Conservation (phyloP, 2,113 vertebrate genomes). For the Parotia lawesii region DNA sequence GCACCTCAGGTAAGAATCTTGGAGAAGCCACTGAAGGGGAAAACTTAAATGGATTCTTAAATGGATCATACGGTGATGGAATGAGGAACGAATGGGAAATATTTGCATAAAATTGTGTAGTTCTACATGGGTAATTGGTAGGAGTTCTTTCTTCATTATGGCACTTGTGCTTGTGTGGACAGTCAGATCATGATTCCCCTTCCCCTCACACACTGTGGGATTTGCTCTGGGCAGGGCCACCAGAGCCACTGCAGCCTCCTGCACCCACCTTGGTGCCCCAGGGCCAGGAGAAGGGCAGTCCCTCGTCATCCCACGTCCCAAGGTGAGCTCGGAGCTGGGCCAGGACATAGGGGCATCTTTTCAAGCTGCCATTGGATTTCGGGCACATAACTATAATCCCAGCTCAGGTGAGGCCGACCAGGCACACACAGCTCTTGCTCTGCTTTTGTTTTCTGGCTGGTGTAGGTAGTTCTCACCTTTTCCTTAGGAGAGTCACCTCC, state of each 20-base stretch:
- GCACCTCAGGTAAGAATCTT: background rate
- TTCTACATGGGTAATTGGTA: background rate
- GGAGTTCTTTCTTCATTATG: background rate
- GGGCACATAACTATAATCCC: background rate
- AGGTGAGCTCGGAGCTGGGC: background rate
- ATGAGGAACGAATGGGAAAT: background rate
- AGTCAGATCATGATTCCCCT: background rate
- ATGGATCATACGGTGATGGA: background rate
- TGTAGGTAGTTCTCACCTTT: background rate
- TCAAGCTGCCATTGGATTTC: background rate
- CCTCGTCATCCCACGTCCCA: rapidly evolving
- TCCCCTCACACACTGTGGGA: rapidly evolving
- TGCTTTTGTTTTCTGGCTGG: background rate
- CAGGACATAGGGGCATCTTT: rapidly evolving
- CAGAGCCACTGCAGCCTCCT: background rate
- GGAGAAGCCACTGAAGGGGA: background rate
- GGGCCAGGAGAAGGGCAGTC: background rate
- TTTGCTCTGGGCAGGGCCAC: background rate
- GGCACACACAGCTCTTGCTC: background rate
- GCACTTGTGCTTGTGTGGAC: background rate
- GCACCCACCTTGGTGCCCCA: background rate
- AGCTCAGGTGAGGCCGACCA: background rate
- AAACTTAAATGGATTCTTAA: background rate
- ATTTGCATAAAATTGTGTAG: background rate
- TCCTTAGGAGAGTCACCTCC: background rate